Conservation (phyloP, 2,113 vertebrate species). For the Vanacampus margaritifer region DNA sequence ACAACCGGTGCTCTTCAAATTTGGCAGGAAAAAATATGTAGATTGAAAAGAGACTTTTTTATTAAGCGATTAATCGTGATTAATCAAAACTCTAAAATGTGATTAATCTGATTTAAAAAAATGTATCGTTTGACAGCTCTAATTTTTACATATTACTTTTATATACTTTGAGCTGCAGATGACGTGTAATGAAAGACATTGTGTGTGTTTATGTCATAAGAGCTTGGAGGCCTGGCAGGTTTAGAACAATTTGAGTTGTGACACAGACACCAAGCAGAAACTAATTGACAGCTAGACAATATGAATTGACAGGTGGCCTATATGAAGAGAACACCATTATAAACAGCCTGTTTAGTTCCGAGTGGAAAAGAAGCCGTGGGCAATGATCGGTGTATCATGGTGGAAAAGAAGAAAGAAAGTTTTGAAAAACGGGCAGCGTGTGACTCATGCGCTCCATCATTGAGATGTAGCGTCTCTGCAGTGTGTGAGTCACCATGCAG, state of each 20-base stretch:
- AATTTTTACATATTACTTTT: background rate
- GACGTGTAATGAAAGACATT: background rate
- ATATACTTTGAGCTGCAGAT: background rate
- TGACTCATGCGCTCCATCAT: constrained; percentile 67
- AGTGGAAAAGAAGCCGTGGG: constrained; percentile 17
- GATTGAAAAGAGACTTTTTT: no score
- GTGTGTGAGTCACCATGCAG: constrained; percentile 74
- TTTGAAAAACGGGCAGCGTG: constrained; percentile 32
- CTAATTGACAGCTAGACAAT: background rate
- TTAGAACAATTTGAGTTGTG: background rate
- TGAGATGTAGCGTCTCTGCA: constrained; percentile 65
- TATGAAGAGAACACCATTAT: constrained; percentile 44
- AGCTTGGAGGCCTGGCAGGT: background rate
- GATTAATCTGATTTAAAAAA: no score
- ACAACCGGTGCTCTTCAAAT: no score
- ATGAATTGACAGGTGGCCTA: constrained; percentile 1
- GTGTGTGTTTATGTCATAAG: background rate
- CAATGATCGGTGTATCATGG: constrained; percentile 23
- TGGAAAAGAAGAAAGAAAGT: constrained; percentile 20
- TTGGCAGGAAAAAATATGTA: no score
- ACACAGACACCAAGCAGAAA: background rate
- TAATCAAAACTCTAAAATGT: no score
- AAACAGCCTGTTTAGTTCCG: constrained; percentile 40
- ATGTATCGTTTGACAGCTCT: no score
- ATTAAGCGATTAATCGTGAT: no score